These are phyloP conservation scores for Aphyosemion australe DNA, from an alignment of 2,113 vertebrate species.

Conservation along the genomic window DNA sequence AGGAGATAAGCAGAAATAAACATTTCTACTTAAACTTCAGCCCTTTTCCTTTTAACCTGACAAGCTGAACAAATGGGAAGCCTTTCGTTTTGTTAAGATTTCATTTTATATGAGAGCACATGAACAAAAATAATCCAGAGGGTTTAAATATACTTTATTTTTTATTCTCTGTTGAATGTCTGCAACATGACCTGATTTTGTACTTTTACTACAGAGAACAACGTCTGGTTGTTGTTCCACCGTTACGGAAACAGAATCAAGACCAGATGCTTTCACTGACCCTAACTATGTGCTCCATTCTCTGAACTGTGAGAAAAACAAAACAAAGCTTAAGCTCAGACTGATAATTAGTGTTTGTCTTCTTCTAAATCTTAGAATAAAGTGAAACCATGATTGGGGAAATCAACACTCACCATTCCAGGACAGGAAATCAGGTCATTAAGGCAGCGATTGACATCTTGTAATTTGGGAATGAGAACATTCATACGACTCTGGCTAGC, in stretches of 20 bases:
- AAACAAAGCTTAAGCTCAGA: too few relatives aligned
- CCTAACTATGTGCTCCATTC: too few relatives aligned
- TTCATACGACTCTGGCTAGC: constrained; percentile 77
- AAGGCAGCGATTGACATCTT: constrained; percentile 91
- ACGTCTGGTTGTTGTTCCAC: background rate
- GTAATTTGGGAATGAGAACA: constrained; percentile 86
- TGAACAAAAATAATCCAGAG: too few relatives aligned
- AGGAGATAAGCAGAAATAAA: too few relatives aligned
- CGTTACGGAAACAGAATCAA: background rate
- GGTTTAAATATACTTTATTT: too few relatives aligned
- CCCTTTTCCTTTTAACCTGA: background rate
- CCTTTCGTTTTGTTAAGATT: too few relatives aligned
- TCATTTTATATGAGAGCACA: too few relatives aligned
- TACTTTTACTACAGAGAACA: background rate
- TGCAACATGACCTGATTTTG: background rate
- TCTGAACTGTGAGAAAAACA: background rate
- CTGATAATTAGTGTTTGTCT: background rate
- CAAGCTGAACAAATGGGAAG: background rate
- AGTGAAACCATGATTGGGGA: background rate
- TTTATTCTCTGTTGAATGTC: background rate
- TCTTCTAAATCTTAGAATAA: background rate
- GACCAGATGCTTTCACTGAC: background rate
- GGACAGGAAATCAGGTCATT: constrained; percentile 85
- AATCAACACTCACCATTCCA: constrained; percentile 79
- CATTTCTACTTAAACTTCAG: too few relatives aligned